These are phyloP conservation scores for Morelia viridis DNA, from an alignment of 2,797 vertebrate species.

Conservation along the genomic window DNA sequence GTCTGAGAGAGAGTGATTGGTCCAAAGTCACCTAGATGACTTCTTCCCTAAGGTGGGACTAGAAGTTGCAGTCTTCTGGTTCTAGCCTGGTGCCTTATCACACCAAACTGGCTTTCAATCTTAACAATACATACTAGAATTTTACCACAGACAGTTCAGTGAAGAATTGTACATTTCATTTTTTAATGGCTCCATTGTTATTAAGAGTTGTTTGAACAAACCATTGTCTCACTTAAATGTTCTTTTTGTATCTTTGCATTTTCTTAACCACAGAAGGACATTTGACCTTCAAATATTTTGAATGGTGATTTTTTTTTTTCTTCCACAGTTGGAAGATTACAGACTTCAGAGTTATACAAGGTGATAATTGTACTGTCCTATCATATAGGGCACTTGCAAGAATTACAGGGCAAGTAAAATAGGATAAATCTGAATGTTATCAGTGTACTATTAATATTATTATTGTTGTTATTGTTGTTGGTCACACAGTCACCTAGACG, in stretches of 20 bases:
- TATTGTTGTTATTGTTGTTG: not conserved
- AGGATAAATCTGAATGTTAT: not conserved
- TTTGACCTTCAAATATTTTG: not conserved
- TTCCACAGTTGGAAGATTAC: not conserved
- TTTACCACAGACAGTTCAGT: not conserved
- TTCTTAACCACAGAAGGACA: not conserved
- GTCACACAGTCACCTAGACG: not conserved
- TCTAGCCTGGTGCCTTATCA: not conserved
- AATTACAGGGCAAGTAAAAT: not conserved
- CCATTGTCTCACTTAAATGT: not conserved
- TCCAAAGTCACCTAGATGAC: not conserved
- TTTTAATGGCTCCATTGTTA: not conserved
- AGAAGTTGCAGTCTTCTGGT: not conserved
- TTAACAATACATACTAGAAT: not conserved
- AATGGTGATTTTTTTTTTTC: not conserved
- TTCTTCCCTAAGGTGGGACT: not conserved
- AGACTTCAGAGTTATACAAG: not conserved
- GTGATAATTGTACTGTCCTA: not conserved
- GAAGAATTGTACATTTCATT: not conserved
- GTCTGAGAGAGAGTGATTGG: not conserved
- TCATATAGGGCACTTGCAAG: not conserved
- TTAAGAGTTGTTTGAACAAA: not conserved
- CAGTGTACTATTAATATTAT: not conserved
- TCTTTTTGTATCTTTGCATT: not conserved
- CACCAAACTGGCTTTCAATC: not conserved